Evolutionary conservation across 2,113 vertebrate species (phyloP).

Genomic region (Sitta europaea): DNA sequence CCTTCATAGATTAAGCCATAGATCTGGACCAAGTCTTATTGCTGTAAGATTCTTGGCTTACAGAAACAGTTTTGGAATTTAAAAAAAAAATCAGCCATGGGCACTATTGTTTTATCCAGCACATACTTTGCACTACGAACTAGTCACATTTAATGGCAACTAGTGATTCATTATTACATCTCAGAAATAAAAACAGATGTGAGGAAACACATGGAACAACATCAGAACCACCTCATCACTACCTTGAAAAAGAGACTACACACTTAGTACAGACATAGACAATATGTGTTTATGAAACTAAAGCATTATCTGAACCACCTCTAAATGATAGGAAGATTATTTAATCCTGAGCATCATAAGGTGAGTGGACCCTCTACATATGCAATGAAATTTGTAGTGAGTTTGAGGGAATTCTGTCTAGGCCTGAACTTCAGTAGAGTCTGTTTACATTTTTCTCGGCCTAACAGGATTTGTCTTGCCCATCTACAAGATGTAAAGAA

Average conservation of each 20-base stretch:
- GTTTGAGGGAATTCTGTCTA: not conserved
- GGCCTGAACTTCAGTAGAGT: not conserved
- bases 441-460: not conserved
- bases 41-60: not conserved
- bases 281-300: not conserved
- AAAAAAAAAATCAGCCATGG: not conserved
- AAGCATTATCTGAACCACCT: not conserved
- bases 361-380: not conserved
- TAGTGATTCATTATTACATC: not conserved
- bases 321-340: not conserved
- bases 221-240: not conserved
- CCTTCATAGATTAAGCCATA: not conserved
- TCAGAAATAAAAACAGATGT: not conserved
- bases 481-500: not conserved
- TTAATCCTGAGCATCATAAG: not conserved
- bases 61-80: not conserved
- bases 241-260: not conserved
- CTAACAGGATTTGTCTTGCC: not conserved
- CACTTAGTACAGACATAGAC: not conserved
- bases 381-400: accelerated
- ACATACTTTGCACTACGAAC: not conserved
- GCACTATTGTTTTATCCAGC: not conserved
- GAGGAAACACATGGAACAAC: not conserved
- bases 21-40: not conserved
- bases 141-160: not conserved